These are phyloP conservation scores for Danaus melanippus DNA, from an alignment of 1,140 invertebrate species.

Conservation along the genomic window DNA sequence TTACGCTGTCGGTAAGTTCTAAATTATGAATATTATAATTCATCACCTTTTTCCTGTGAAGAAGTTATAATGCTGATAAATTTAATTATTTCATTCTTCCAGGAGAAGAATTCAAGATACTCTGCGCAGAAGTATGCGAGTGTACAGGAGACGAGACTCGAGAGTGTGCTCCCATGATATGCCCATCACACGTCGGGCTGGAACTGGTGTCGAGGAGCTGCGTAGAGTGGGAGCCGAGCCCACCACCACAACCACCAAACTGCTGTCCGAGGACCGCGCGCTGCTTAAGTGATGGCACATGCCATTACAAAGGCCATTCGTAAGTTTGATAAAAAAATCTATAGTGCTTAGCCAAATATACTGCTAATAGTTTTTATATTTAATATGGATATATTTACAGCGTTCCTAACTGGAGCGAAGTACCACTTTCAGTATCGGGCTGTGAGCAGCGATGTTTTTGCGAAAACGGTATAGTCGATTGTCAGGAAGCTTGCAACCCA, in stretches of 20 bases:
- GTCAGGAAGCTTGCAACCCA: constrained; percentile 83
- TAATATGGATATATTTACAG: constrained; percentile 26
- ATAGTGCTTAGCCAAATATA: neutral
- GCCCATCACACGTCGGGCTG: constrained; percentile 85
- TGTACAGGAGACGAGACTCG: constrained; percentile 75
- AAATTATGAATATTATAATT: neutral
- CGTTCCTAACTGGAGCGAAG: constrained; percentile 79
- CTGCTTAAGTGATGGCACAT: constrained; percentile 85
- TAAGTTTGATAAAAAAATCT: constrained; percentile 54
- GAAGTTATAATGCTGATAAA: neutral
- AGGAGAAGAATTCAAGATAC: constrained; percentile 83
- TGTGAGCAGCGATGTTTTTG: constrained; percentile 91
- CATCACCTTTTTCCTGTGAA: neutral
- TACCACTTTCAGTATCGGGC: constrained; percentile 77
- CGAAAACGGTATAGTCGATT: constrained; percentile 88
- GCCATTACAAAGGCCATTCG: constrained; percentile 76
- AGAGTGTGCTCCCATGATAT: constrained; percentile 85
- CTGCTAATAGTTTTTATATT: neutral
- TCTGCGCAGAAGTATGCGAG: constrained; percentile 80
- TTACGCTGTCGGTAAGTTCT: constrained; percentile 59
- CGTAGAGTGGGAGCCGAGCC: constrained; percentile 86
- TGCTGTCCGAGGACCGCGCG: constrained; percentile 86
- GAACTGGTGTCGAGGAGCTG: constrained; percentile 88
- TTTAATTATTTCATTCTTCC: constrained; percentile 13
- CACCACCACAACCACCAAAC: constrained; percentile 81